These are phyloP conservation scores for Eurypyga helias DNA, from an alignment of 2,113 vertebrate species.

Conservation along the genomic window DNA sequence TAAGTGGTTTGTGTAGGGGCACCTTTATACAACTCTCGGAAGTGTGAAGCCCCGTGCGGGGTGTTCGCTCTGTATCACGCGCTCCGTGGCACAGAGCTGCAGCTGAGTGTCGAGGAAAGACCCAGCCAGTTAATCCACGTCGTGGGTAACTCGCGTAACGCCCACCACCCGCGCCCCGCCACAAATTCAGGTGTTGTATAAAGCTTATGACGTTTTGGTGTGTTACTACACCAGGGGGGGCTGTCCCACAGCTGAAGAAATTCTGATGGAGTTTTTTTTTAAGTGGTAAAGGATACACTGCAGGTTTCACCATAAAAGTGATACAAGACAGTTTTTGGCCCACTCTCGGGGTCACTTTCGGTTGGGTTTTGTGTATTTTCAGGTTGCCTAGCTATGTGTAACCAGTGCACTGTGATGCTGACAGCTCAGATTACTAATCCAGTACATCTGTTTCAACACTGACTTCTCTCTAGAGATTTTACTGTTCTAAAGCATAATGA, in stretches of 20 bases:
- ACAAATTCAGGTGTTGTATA: not conserved
- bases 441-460: slow-evolving; percentile 19
- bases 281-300: not conserved
- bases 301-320: not conserved
- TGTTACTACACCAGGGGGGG: slow-evolving; percentile 35
- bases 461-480: slow-evolving; percentile 9
- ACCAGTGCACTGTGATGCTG: not conserved
- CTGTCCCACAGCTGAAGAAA: not conserved
- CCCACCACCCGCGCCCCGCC: not conserved
- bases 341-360: not conserved
- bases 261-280: fast-evolving
- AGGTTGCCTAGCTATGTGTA: slow-evolving; percentile 16
- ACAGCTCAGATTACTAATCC: not conserved
- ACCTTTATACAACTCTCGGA: not conserved
- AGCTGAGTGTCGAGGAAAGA: not conserved
- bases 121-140: not conserved
- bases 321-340: not conserved
- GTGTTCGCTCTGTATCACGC: fast-evolving
- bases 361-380: not conserved
- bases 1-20: not conserved
- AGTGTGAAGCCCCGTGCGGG: not conserved
- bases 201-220: not conserved
- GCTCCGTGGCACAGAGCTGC: not conserved
- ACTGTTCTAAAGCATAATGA: not conserved
- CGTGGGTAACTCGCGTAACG: no score